phyloP scores from a whole-genome alignment of 2,888 invertebrate genomes.

The Luffia ferchaultella region DNA sequence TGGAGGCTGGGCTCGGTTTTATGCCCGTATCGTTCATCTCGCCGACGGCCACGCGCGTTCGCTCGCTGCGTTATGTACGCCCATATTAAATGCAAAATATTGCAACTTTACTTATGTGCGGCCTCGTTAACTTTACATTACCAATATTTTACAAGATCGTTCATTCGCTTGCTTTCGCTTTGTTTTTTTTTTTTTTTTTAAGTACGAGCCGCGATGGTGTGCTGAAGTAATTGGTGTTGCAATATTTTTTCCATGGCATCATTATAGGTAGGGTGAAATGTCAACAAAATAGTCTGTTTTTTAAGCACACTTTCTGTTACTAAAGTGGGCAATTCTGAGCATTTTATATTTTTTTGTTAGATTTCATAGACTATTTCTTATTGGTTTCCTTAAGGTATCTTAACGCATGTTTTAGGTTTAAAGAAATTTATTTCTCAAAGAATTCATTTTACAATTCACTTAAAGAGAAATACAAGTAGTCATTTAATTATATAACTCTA shows the following conservation, averaged over 20 bases:
- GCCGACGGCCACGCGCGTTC: slow-evolving; percentile 54
- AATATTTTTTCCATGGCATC: not conserved
- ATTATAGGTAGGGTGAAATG: not conserved
- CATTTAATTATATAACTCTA: too few relatives aligned
- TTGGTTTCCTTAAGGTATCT: too few relatives aligned
- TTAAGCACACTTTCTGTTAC: too few relatives aligned
- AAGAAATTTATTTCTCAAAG: too few relatives aligned
- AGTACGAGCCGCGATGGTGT: not conserved
- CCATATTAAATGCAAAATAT: slow-evolving; percentile 62
- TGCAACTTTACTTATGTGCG: slow-evolving; percentile 46
- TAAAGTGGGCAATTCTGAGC: too few relatives aligned
- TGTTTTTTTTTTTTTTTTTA: slow-evolving; percentile 19
- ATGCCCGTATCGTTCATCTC: slow-evolving; percentile 43
- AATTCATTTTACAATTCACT: too few relatives aligned
- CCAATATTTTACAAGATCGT: slow-evolving; percentile 42
- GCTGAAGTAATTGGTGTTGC: not conserved
- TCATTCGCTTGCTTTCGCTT: slow-evolving; percentile 24
- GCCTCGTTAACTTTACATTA: slow-evolving; percentile 56
- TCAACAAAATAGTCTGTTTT: not conserved
- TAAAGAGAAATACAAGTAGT: too few relatives aligned
- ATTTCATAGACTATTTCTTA: too few relatives aligned
- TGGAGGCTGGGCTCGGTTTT: slow-evolving; percentile 25
- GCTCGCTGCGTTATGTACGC: slow-evolving; percentile 30
- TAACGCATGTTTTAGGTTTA: too few relatives aligned
- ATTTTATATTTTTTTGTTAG: too few relatives aligned